A percentile compares a stretch with the other conserved stretches of the same genome.
These are phyloP conservation scores for Anser brachyrhynchus DNA, from an alignment of 2,113 vertebrate genomes.

Conservation along the genomic window DNA sequence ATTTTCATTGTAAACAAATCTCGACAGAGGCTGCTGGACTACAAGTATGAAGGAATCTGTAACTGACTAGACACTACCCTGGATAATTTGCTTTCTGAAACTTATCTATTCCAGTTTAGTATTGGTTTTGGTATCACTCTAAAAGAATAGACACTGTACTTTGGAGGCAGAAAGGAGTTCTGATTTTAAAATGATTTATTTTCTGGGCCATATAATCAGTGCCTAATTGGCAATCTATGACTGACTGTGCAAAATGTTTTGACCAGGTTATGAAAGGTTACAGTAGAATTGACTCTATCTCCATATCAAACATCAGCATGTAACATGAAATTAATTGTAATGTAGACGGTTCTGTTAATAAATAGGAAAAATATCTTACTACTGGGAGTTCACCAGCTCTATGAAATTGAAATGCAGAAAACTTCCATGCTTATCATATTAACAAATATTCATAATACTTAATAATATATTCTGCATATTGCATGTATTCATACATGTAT, in stretches of 20 bases:
- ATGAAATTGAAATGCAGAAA: neutral
- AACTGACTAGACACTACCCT: conserved; percentile 59
- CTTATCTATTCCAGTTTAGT: conserved; percentile 55
- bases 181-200: conserved; percentile 27
- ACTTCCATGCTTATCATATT: neutral
- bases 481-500: neutral
- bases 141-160: conserved; percentile 37
- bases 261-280: conserved; percentile 3
- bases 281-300: conserved; percentile 13
- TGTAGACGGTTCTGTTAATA: neutral
- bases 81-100: conserved; percentile 32
- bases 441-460: neutral
- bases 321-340: conserved; percentile 7
- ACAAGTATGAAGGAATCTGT: conserved; percentile 52
- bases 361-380: neutral
- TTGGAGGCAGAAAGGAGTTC: neutral
- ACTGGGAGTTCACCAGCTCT: neutral
- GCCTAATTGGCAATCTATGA: conserved; percentile 7
- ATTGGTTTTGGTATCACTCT: conserved; percentile 33
- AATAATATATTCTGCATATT: neutral
- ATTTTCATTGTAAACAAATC: conserved; percentile 64
- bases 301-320: neutral
- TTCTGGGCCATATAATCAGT: neutral
- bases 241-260: neutral
- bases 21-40: conserved; percentile 55